phyloP scores from a whole-genome alignment of 2,888 invertebrate species.

The Schizaphis graminum region DNA sequence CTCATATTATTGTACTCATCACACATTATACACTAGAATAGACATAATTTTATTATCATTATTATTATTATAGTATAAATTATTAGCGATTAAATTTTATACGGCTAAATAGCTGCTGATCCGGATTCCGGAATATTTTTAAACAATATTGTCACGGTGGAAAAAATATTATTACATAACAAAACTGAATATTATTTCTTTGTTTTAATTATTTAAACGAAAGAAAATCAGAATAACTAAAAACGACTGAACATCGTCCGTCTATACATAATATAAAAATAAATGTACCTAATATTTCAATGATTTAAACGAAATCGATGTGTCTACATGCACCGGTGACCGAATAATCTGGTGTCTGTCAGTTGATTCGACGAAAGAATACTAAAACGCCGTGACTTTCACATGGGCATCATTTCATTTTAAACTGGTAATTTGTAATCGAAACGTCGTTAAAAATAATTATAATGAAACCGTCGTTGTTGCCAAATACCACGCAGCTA shows the following conservation, averaged over 20 bases:
- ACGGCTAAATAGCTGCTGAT: neutral
- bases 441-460: constrained; percentile 21
- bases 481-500: constrained; percentile 11
- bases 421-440: constrained; percentile 46
- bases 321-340: neutral
- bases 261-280: neutral
- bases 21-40: neutral
- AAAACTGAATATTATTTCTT: neutral
- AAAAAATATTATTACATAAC: neutral
- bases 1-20: neutral
- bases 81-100: neutral
- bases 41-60: neutral
- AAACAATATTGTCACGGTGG: neutral
- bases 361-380: neutral
- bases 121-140: neutral
- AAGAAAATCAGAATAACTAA: neutral
- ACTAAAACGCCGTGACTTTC: constrained; percentile 33
- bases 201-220: neutral
- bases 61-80: neutral
- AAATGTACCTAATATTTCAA: neutral
- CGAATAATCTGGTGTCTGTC: neutral
- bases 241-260: neutral
- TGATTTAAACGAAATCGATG: neutral
- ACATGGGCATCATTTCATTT: constrained; percentile 3
- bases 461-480: neutral